Evolutionary conservation across 2,888 invertebrate genomes (phyloP).

Genomic region (Xylota segnis): DNA sequence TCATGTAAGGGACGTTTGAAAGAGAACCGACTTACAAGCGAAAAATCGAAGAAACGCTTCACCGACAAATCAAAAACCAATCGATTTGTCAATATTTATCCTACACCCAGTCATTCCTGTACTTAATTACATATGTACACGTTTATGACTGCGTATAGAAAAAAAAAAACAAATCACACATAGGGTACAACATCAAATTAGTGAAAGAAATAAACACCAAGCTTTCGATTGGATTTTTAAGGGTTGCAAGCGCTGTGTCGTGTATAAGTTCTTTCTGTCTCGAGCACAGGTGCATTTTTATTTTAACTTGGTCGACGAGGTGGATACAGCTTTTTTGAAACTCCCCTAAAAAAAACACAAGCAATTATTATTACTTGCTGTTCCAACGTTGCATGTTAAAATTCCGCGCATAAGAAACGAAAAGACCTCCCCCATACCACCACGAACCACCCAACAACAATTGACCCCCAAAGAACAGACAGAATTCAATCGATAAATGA

Average conservation of each 20-base stretch:
- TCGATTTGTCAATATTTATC: constrained; percentile 27
- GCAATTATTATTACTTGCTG: constrained; percentile 37
- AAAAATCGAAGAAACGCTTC: not conserved
- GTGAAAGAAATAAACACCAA: constrained; percentile 20
- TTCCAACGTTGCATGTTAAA: constrained; percentile 34
- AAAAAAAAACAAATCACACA: constrained; percentile 13
- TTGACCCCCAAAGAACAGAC: constrained; percentile 17
- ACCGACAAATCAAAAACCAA: not conserved
- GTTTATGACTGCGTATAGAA: not conserved
- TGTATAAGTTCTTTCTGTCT: not conserved
- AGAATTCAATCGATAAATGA: constrained; percentile 42
- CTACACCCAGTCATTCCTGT: constrained; percentile 10
- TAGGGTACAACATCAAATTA: constrained; percentile 13
- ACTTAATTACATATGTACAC: not conserved
- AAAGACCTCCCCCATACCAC: constrained; percentile 14
- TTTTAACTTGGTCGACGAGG: not conserved
- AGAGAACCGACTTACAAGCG: too few relatives aligned
- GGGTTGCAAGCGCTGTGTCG: not conserved
- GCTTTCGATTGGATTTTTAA: not conserved
- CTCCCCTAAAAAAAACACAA: constrained; percentile 2
- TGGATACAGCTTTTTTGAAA: not conserved
- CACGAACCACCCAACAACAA: constrained; percentile 3
- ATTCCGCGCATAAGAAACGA: constrained; percentile 36
- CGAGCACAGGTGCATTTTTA: constrained; percentile 1
- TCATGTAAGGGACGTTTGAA: too few relatives aligned